Percentiles rank a stretch among this genome's conserved stretches.
phyloP scores from a whole-genome alignment of 2,888 invertebrate genomes.

The Agrochola lota region DNA sequence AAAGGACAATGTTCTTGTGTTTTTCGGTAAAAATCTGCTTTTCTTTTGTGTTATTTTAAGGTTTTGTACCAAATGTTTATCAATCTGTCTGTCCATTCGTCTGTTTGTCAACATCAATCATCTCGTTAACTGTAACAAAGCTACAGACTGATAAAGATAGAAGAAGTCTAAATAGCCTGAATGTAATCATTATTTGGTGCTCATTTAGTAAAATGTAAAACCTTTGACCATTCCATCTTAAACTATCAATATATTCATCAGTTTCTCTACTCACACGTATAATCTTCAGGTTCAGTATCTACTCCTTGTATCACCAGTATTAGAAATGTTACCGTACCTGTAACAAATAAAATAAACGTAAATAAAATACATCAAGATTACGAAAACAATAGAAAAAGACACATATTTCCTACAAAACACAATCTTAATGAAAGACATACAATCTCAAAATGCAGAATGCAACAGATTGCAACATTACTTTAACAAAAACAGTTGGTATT shows the following conservation, averaged over 20 bases:
- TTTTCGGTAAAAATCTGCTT: not conserved
- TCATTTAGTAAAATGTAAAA: not conserved
- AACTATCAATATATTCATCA: not conserved
- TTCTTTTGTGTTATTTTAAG: not conserved
- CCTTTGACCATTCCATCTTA: not conserved
- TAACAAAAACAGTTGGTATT: constrained; percentile 33
- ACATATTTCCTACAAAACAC: constrained; percentile 14
- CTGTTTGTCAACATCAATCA: not conserved
- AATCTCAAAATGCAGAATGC: constrained; percentile 41
- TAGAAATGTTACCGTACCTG: constrained; percentile 28
- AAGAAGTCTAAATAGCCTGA: not conserved
- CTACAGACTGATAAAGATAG: not conserved
- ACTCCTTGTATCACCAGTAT: not conserved
- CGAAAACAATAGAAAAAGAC: constrained; percentile 11
- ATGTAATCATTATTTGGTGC: not conserved
- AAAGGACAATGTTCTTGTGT: not conserved
- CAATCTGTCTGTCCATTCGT: not conserved
- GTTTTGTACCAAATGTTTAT: not conserved
- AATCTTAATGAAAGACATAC: constrained; percentile 19
- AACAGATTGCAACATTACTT: constrained; percentile 42
- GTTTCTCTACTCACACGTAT: constrained; percentile 17
- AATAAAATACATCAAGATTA: not conserved
- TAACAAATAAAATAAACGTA: constrained; percentile 22
- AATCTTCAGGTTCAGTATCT: not conserved
- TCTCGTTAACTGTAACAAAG: not conserved